Base-by-base conservation (phyloP, 1,140 invertebrate species). In the Ridgeia piscesae region DNA sequence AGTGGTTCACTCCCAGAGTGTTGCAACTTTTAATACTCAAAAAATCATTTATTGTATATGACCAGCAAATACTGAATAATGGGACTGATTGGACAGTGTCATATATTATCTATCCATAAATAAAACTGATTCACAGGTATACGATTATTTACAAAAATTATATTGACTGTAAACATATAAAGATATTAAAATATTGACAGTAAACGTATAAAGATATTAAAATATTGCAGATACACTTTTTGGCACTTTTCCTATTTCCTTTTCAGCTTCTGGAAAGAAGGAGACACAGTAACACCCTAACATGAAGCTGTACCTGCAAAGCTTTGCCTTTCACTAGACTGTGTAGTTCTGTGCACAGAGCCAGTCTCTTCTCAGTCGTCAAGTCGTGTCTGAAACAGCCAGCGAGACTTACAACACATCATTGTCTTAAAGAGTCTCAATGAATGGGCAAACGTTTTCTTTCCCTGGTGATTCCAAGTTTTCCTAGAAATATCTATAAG, bases 341-440 rank as follows among this genome's bases (percentile, higher is more conserved):
- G 94, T 97, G 97, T 14, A 99, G 95, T 93, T 98, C 96, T 94
- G 97, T 96, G 92, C 97, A 97, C 42, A 98, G 95, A 92, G 97
- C 96, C 35, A 96, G 95, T 94, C 97, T 96, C 93, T 97, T 97
- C 33, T 97, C 97, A 92, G 96, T 95, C 17, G 95, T 94, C 27
- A 95, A 91, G 92, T 96, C 94, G 91, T 94, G 93, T 93, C 95
- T 95, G 92, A 77, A 94, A 92, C 58, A 77, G 17, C 14, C 58
- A 77, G 0, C 11, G 17, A 77, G 2, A 21, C 2, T 21, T 31
- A 77, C 58, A 77, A 4, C 58, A 77, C 17, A 77, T 21, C 27
- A 27, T 77, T 21, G 11, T 42, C 42, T 42, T 42, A 42, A 42
- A 42, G 4, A 42, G 4, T 42, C 11, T 42, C 42, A 4, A 42